Percentiles rank a stretch among this genome's conserved stretches.
These are phyloP conservation scores for Amphipoea lucens DNA, from an alignment of 2,888 invertebrate genomes.

Conservation along the genomic window DNA sequence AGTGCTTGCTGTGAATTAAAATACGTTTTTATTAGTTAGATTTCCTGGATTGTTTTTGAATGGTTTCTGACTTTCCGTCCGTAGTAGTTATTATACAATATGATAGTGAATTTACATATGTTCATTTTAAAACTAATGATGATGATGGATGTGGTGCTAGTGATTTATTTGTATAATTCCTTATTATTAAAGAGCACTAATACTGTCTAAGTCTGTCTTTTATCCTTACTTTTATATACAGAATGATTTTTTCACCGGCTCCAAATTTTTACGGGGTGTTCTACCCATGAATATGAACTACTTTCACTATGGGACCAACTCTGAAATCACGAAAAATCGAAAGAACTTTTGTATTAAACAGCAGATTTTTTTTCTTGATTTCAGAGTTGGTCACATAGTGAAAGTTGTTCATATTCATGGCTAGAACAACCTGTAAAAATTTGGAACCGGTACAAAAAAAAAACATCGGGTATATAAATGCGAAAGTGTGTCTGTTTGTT, in stretches of 20 bases:
- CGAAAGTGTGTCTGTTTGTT: neutral
- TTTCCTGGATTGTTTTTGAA: neutral
- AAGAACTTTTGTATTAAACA: no score
- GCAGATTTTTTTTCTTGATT: no score
- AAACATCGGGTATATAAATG: neutral
- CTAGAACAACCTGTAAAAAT: no score
- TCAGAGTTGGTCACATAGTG: no score
- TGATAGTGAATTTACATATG: neutral
- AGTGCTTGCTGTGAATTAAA: slow-evolving; percentile 51
- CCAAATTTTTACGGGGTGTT: no score
- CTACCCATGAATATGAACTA: no score
- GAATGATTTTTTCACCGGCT: no score
- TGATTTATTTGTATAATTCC: neutral
- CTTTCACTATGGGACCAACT: no score
- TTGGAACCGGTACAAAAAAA: no score
- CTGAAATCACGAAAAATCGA: neutral
- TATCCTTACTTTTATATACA: neutral
- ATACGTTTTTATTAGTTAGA: neutral
- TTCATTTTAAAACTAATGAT: neutral
- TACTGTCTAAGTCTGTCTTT: neutral
- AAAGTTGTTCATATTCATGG: no score
- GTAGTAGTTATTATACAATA: neutral
- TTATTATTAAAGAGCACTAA: neutral
- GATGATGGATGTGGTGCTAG: neutral
- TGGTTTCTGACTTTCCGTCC: neutral